A percentile compares a stretch with the other conserved stretches of the same genome.
Conservation (phyloP, 2,888 invertebrate species). For the Cepaea hortensis region DNA sequence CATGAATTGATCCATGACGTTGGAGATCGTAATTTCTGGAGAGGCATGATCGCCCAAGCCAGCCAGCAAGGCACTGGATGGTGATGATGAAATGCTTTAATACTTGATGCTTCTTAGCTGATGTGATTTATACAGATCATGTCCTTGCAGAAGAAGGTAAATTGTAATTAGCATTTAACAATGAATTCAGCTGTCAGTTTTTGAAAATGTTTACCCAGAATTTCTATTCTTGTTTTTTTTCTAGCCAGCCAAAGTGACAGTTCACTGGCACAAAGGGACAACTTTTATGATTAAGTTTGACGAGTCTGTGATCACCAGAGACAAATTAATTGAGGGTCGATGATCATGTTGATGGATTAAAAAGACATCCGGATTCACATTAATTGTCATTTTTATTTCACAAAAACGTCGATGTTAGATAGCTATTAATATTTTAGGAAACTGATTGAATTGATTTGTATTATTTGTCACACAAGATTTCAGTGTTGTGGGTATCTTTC, state of each 20-base stretch:
- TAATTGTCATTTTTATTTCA: neutral
- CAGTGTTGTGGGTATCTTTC: neutral
- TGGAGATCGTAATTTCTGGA: too few species aligned
- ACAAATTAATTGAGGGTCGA: slow-evolving; percentile 92
- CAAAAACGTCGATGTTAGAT: neutral
- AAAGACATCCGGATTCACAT: neutral
- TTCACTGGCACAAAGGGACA: slow-evolving; percentile 99
- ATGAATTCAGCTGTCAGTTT: too few species aligned
- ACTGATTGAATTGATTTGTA: neutral
- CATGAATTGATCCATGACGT: too few species aligned
- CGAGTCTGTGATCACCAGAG: slow-evolving; percentile 91
- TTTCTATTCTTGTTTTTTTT: slow-evolving; percentile 4
- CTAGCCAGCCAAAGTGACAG: slow-evolving; percentile 97
- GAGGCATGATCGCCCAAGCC: too few species aligned
- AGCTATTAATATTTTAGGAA: neutral
- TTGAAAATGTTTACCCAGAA: too few species aligned
- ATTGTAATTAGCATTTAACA: too few species aligned
- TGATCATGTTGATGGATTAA: slow-evolving; percentile 48
- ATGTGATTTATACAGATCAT: too few species aligned
- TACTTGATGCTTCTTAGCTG: too few species aligned
- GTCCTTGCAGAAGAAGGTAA: too few species aligned
- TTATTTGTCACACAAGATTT: neutral
- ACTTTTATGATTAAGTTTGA: slow-evolving; percentile 99
- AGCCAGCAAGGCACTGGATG: too few species aligned
- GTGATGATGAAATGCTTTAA: too few species aligned